Evolutionary conservation across 2,888 invertebrate genomes (phyloP), one percentile per base, ranked within the genome.

Genomic region (Melanostoma scalare): DNA sequence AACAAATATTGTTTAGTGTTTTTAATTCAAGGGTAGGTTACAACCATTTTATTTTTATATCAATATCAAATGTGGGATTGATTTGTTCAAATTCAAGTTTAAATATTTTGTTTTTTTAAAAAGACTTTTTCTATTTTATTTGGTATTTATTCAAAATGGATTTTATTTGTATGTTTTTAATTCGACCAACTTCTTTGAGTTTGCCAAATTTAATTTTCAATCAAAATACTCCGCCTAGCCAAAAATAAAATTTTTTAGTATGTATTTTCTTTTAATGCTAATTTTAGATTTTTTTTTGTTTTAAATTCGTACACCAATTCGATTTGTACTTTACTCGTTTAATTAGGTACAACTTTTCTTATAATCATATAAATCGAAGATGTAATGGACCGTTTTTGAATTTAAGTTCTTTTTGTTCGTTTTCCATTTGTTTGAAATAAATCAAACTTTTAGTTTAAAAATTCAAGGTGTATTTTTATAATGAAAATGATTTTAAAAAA

Each of bases 261-360:
- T 71, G 10, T 35, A 20, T 61, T 50, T 6, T 44, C 68, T 63
- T 56, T 46, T 35, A 35, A 9, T 61, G 3, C 9, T 20, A 5
- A 35, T 38, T 31, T 63, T 38, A 31, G 48, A 61, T 48, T 30
- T 20, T 38, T 53, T 69, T 77, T 58, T 44, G 8, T 52, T 52
- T 31, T 86, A 85, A 80, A 86, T 78, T 85, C 72, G 86, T 86
- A 85, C 86, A 87, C 55, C 85, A 84, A 85, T 86, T 86, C 86
- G 81, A 75, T 61, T 67, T 79, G 71, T 72, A 67, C 52, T 50
- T 61, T 20, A 42, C 46, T 36, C 20, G 6, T 4, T 55, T 74
- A 38, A 50, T 55, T 44, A 67, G 75, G 63, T 78, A 84, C 76
- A 85, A 72, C 44, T 75, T 31, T 67, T 53, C 55, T 30, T 44